These are phyloP conservation scores for Pipra filicauda DNA, from an alignment of 2,113 vertebrate genomes.

Conservation along the genomic window DNA sequence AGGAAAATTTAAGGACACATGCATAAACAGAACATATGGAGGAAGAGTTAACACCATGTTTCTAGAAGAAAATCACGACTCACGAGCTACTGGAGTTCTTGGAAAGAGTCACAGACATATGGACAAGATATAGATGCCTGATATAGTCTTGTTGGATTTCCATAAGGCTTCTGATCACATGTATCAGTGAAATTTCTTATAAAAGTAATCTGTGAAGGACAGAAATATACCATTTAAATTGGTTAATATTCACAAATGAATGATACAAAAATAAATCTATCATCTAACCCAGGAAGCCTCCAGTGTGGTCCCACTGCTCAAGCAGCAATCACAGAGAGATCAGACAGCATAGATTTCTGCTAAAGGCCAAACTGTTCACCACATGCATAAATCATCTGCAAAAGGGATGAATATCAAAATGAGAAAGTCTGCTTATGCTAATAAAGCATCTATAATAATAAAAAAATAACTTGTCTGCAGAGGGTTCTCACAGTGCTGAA, in stretches of 20 bases:
- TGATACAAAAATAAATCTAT: not conserved
- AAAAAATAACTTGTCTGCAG: not conserved
- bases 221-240: not conserved
- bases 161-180: not conserved
- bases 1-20: not conserved
- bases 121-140: not conserved
- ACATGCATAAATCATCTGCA: not conserved
- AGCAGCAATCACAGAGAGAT: not conserved
- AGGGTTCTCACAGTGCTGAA: not conserved
- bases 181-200: not conserved
- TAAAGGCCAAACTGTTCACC: not conserved
- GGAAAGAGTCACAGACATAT: not conserved
- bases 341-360: not conserved
- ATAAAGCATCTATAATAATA: not conserved
- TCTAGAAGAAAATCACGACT: not conserved
- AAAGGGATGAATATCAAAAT: not conserved
- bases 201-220: not conserved
- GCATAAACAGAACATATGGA: slow-evolving; percentile 1
- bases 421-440: not conserved
- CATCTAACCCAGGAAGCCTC: not conserved
- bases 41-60: not conserved
- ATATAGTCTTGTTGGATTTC: not conserved
- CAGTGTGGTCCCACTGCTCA: not conserved
- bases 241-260: not conserved
- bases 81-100: not conserved